Base-by-base conservation (phyloP, 2,797 vertebrate species). In the Epinephelus coioides region DNA sequence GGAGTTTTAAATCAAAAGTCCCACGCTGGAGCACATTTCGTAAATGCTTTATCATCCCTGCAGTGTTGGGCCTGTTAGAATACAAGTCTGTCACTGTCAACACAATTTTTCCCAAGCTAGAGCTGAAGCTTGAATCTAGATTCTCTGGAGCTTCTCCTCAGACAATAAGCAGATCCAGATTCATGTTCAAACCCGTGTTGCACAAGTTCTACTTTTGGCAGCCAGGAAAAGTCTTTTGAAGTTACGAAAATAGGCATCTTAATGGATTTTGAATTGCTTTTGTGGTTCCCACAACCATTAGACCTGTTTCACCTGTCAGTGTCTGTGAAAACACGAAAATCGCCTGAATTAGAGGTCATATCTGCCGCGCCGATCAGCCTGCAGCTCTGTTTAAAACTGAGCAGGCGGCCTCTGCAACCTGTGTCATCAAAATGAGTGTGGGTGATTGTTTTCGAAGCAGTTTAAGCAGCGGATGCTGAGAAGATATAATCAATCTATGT, bases 1-100 rank as follows among this genome's bases (percentile, higher is more conserved):
- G 30, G 62, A 73, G 69, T 34, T 81, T 76, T 73, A 64, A 80
- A 61, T 73, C 56, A 60, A 60, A 78, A 47, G 34, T 69, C 62
- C 70, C 47, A 82, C 47, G 1, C 76, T 69, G 47, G 62, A 64
- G 44, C 5, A 49, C 15, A 53, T 76, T 71, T 67, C 21, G 12
- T 9, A 65, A 83, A 69, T 13, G 12, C 8, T 46, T 6, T 43
- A 60, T 66, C 30, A 49, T 63, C 21, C 1, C 2, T 27, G 3
- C 49, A 27, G 14, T 47, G n/a, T n/a, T 30, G 47, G 19, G 76
- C 27, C n/a, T 6, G 63, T 61, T 46, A 18, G 61, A 74, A 27
- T 21, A 5, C 27, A 79, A 23, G 67, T 63, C n/a, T 30, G 17
- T 72, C 54, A 61, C 19, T 23, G 18, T 87, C 23, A 44, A 9